Evolutionary conservation across 2,113 vertebrate species (phyloP).

Genomic region (Lepisosteus oculatus): DNA sequence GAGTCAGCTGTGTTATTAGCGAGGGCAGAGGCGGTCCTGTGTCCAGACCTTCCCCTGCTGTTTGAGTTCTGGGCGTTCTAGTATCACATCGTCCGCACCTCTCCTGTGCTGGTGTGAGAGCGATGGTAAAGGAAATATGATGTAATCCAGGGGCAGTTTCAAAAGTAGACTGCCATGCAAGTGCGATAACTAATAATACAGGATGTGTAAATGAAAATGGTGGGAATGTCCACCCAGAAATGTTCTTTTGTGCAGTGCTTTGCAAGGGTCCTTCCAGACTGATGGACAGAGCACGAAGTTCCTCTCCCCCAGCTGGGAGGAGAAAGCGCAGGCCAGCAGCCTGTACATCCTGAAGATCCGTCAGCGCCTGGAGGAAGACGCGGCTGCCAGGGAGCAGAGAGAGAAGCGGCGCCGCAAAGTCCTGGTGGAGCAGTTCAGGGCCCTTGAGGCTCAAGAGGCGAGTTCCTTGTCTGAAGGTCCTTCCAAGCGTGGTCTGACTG

Average conservation of each 20-base stretch:
- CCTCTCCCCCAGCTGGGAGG: conserved; percentile 36
- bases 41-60: too few relatives aligned
- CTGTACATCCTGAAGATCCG: conserved; percentile 81
- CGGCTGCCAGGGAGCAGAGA: conserved; percentile 65
- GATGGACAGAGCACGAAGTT: conserved; percentile 22
- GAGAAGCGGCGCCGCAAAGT: conserved; percentile 74
- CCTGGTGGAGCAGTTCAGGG: conserved; percentile 74
- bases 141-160: too few relatives aligned
- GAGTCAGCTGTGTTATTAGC: too few relatives aligned
- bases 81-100: too few relatives aligned
- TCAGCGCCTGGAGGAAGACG: conserved; percentile 75
- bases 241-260: background rate
- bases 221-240: too few relatives aligned
- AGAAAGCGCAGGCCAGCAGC: conserved; percentile 69
- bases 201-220: too few relatives aligned
- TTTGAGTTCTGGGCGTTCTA: too few relatives aligned
- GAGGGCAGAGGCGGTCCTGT: too few relatives aligned
- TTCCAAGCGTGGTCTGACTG: background rate
- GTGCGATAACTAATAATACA: too few relatives aligned
- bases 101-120: too few relatives aligned
- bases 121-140: too few relatives aligned
- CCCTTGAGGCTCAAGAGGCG: conserved; percentile 78
- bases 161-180: too few relatives aligned
- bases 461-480: conserved; percentile 21
- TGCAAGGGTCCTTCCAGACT: conserved; percentile 17